A percentile compares a stretch with the other conserved stretches of the same genome.
phyloP scores from a whole-genome alignment of 1,140 invertebrate species.

The Belonocnema kinseyi region DNA sequence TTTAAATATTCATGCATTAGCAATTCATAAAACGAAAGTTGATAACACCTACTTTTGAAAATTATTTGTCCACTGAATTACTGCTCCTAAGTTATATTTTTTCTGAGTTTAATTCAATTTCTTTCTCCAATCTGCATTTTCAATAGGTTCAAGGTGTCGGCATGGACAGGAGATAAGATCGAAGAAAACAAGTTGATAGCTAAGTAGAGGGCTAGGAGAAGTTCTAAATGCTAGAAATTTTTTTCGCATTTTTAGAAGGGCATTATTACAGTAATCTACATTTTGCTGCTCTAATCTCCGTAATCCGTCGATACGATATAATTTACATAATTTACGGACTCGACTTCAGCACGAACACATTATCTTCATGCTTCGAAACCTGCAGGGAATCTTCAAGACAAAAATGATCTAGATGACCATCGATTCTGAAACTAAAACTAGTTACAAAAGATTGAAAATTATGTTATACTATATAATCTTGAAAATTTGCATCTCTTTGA shows the following conservation, averaged over 20 bases:
- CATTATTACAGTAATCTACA: constrained; percentile 49
- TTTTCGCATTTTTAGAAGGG: constrained; percentile 8
- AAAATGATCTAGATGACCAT: neutral
- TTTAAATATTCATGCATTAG: too few relatives aligned
- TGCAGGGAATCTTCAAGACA: neutral
- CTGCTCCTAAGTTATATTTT: too few relatives aligned
- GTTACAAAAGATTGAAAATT: constrained; percentile 8
- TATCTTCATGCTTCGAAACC: constrained; percentile 34
- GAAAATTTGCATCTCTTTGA: too few relatives aligned
- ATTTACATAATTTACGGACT: constrained; percentile 58
- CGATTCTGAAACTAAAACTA: neutral
- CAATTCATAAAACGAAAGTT: too few relatives aligned
- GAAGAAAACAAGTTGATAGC: neutral
- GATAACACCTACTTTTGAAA: too few relatives aligned
- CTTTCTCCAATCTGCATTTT: neutral
- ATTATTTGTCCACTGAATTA: too few relatives aligned
- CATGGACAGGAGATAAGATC: neutral
- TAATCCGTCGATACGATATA: constrained; percentile 46
- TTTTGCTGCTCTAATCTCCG: constrained; percentile 51
- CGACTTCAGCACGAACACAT: constrained; percentile 40
- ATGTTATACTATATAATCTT: neutral
- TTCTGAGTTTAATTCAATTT: neutral
- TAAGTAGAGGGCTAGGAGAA: neutral
- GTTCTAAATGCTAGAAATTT: neutral
- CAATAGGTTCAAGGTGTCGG: neutral